phyloP scores from a whole-genome alignment of 2,113 vertebrate genomes.

The Labeo catla region DNA sequence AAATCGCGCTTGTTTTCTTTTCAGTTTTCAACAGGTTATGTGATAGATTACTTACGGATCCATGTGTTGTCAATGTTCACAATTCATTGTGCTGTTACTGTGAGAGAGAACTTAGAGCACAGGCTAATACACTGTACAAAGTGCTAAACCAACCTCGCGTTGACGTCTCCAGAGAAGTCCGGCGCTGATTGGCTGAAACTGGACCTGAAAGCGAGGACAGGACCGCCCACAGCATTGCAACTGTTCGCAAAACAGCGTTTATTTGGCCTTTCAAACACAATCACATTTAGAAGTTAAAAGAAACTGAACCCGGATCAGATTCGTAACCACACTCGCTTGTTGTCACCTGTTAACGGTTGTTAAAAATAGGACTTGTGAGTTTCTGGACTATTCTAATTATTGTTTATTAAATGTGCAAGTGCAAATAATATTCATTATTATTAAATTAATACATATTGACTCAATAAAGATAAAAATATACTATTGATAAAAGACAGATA shows the following conservation, averaged over 20 bases:
- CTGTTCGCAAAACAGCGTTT: neutral
- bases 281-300: neutral
- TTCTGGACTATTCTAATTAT: neutral
- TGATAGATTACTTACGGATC: conserved; percentile 55
- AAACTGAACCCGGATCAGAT: conserved; percentile 16
- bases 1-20: neutral
- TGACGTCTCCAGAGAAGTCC: neutral
- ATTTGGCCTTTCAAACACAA: neutral
- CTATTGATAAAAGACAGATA: neutral
- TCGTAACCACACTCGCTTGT: neutral
- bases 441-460: neutral
- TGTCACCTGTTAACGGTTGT: neutral
- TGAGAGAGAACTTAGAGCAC: neutral
- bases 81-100: neutral
- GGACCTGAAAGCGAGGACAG: neutral
- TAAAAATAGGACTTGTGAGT: neutral
- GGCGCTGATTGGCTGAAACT: conserved; percentile 36
- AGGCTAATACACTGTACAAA: conserved; percentile 15
- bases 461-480: neutral
- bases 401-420: neutral
- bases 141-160: neutral
- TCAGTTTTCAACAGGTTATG: neutral
- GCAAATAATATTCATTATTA: neutral
- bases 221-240: neutral
- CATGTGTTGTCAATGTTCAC: conserved; percentile 59